These are phyloP conservation scores for Leucoma salicis DNA, from an alignment of 2,888 invertebrate genomes.

Conservation along the genomic window DNA sequence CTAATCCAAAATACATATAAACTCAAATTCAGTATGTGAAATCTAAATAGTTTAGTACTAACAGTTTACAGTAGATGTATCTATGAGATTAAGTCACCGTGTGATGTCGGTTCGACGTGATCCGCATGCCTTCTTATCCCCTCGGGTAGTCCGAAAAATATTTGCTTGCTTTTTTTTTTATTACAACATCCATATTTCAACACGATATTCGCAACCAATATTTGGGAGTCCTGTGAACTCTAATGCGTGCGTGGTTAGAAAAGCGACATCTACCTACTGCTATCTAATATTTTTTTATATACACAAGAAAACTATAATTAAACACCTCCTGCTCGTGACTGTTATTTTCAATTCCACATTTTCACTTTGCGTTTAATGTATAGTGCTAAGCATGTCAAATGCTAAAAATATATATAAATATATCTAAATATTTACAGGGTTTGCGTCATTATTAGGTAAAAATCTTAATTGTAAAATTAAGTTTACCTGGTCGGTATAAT, in stretches of 20 bases:
- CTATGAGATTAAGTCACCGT: slow-evolving; percentile 45
- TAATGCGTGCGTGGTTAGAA: slow-evolving; percentile 72
- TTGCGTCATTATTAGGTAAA: too few species aligned
- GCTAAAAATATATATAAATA: too few species aligned
- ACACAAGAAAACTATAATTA: background rate
- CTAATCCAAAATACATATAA: too few species aligned
- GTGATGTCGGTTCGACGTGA: slow-evolving; percentile 59
- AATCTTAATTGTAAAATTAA: too few species aligned
- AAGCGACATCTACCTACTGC: slow-evolving; percentile 53
- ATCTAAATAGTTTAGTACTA: slow-evolving; percentile 37
- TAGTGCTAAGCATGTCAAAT: too few species aligned
- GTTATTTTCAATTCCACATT: too few species aligned
- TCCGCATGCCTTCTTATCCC: slow-evolving; percentile 51
- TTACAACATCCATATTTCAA: slow-evolving; percentile 76
- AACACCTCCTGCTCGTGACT: too few species aligned
- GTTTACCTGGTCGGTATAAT: too few species aligned
- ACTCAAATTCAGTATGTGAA: slow-evolving; percentile 29
- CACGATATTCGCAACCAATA: slow-evolving; percentile 68
- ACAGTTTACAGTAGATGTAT: slow-evolving; percentile 46
- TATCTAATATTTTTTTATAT: slow-evolving; percentile 53
- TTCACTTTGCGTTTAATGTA: too few species aligned
- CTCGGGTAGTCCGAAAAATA: slow-evolving; percentile 57
- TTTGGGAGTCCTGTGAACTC: slow-evolving; percentile 66
- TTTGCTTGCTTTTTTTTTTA: slow-evolving; percentile 77
- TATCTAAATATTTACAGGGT: too few species aligned